Conservation (phyloP, 2,888 invertebrate genomes). For the Ceriagrion tenellum region DNA sequence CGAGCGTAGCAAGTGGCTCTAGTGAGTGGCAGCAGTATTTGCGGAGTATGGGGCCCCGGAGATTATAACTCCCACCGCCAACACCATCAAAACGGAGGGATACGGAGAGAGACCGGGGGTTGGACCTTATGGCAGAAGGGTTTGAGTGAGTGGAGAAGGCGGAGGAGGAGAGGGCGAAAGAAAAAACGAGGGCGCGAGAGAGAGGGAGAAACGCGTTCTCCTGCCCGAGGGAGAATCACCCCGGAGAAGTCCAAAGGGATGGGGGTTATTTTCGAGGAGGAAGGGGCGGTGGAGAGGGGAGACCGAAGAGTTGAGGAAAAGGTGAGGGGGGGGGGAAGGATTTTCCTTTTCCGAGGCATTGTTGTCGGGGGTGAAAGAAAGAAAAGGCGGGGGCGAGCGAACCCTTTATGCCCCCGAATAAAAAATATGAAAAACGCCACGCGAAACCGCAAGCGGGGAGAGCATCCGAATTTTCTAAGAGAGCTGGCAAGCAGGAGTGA, state of each 20-base stretch:
- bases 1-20: neutral
- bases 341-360: neutral
- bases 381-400: neutral
- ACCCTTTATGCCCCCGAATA: neutral
- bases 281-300: neutral
- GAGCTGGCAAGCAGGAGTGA: neutral
- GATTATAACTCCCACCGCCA: slow-evolving; percentile 21
- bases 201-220: neutral
- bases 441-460: neutral
- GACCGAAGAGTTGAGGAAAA: neutral
- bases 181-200: neutral
- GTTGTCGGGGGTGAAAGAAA: neutral
- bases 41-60: slow-evolving; percentile 35
- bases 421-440: neutral
- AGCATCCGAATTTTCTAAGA: neutral
- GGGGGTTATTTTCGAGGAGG: neutral
- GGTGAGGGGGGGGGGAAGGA: neutral
- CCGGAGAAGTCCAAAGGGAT: neutral
- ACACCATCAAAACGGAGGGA: neutral
- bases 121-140: neutral
- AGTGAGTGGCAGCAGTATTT: slow-evolving; percentile 15
- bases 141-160: neutral
- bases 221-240: neutral
- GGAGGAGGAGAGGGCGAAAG: neutral
- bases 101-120: neutral